phyloP scores from a whole-genome alignment of 2,888 invertebrate genomes.

The Entomobrya proxima region DNA sequence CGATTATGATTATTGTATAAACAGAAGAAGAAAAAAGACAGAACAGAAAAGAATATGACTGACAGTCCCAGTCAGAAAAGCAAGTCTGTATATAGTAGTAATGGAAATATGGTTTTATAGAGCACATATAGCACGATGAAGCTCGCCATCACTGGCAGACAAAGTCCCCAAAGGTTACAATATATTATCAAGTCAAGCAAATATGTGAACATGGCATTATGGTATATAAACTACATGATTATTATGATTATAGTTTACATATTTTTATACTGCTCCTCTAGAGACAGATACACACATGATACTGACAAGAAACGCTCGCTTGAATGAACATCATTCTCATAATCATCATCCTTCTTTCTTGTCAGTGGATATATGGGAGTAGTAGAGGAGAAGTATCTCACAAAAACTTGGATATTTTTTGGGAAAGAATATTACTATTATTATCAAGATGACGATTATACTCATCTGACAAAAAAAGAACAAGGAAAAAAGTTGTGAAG shows the following conservation, averaged over 20 bases:
- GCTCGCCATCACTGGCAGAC: not conserved
- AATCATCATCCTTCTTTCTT: slow-evolving; percentile 10
- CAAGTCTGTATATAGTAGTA: not conserved
- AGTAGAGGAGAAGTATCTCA: not conserved
- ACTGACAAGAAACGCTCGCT: slow-evolving; percentile 26
- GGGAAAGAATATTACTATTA: slow-evolving; percentile 16
- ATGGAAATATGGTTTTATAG: not conserved
- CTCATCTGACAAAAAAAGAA: not conserved
- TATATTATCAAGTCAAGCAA: slow-evolving; percentile 35
- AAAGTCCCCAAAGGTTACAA: slow-evolving; percentile 21
- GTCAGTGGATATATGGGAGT: slow-evolving; percentile 22
- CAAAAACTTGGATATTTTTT: slow-evolving; percentile 18
- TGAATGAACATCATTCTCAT: slow-evolving; percentile 17
- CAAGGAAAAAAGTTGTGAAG: slow-evolving; percentile 34
- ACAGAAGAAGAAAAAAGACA: not conserved
- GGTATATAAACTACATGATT: not conserved
- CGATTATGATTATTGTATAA: not conserved
- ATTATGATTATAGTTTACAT: slow-evolving; percentile 31
- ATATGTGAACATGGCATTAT: slow-evolving; percentile 35
- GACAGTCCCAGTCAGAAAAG: slow-evolving; percentile 23
- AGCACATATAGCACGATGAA: slow-evolving; percentile 11
- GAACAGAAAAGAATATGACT: not conserved
- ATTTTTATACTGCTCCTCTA: not conserved
- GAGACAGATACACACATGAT: not conserved
- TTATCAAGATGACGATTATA: slow-evolving; percentile 18